Evolutionary conservation across 2,797 vertebrate genomes (phyloP).

Genomic region (Scomberomorus guttatus): DNA sequence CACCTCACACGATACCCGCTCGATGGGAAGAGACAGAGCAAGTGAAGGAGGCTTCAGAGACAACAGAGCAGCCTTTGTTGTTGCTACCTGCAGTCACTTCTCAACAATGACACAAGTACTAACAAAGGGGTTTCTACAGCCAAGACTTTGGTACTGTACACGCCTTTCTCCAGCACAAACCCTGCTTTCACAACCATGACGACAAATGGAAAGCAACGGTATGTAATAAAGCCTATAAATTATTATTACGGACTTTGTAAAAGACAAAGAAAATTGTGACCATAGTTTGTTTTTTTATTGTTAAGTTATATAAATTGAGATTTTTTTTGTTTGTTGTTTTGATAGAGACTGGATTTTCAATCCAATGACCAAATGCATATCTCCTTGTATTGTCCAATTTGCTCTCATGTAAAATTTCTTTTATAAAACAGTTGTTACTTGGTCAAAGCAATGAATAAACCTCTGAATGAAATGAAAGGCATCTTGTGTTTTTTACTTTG

Average conservation of each 20-base stretch:
- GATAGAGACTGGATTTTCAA: slow-evolving; percentile 89
- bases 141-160: slow-evolving; percentile 63
- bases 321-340: slow-evolving; percentile 72
- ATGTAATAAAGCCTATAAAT: slow-evolving; percentile 85
- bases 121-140: slow-evolving; percentile 52
- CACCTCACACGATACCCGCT: slow-evolving; percentile 73
- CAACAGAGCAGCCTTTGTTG: slow-evolving; percentile 71
- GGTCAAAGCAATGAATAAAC: slow-evolving; percentile 88
- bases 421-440: slow-evolving; percentile 84
- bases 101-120: slow-evolving; percentile 28
- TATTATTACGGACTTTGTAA: slow-evolving; percentile 85
- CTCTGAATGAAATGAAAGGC: slow-evolving; percentile 73
- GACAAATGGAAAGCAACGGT: slow-evolving; percentile 72
- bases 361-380: slow-evolving; percentile 90
- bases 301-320: slow-evolving; percentile 88
- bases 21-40: slow-evolving; percentile 40
- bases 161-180: slow-evolving; percentile 71
- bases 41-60: slow-evolving; percentile 52
- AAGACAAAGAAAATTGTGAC: slow-evolving; percentile 79
- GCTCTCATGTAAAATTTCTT: slow-evolving; percentile 80
- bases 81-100: slow-evolving; percentile 29
- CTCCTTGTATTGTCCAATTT: slow-evolving; percentile 85
- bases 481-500: slow-evolving; percentile 39
- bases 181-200: slow-evolving; percentile 61
- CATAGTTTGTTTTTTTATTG: slow-evolving; percentile 78